A percentile compares a stretch with the other conserved stretches of the same genome.
These are phyloP conservation scores for Phainopepla nitens DNA, from an alignment of 2,113 vertebrate genomes.

Conservation along the genomic window DNA sequence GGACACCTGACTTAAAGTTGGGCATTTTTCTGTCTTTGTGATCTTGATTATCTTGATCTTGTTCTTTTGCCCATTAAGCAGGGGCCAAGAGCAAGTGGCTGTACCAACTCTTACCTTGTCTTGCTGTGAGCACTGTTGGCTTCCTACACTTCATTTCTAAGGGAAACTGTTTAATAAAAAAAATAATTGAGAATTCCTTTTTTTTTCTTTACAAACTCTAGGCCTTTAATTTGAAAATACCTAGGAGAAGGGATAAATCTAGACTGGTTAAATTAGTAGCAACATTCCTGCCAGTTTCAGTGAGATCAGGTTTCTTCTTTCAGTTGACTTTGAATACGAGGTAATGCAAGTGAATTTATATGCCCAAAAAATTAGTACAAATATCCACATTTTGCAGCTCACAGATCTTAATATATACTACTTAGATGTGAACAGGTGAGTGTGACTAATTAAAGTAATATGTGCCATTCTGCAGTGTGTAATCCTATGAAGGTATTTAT, in stretches of 20 bases:
- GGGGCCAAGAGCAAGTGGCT: background rate
- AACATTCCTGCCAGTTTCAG: background rate
- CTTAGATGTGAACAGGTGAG: background rate
- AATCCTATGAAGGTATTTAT: background rate
- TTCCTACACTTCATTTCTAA: background rate
- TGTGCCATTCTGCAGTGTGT: background rate
- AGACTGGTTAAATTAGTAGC: background rate
- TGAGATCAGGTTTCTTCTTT: background rate
- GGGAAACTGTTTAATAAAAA: background rate
- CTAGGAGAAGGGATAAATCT: background rate
- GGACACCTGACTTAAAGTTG: background rate
- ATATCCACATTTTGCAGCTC: background rate
- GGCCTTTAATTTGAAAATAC: background rate
- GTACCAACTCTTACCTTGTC: background rate
- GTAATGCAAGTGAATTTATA: background rate
- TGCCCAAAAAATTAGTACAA: background rate
- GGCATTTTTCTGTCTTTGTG: background rate
- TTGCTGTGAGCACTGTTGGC: background rate
- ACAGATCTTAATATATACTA: background rate
- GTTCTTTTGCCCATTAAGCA: background rate
- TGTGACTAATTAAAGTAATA: background rate
- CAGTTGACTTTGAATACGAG: background rate
- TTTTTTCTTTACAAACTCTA: background rate
- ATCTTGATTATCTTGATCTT: background rate
- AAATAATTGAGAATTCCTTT: background rate